A percentile compares a stretch with the other conserved stretches of the same genome.
phyloP scores from a whole-genome alignment of 2,113 vertebrate species.

The Camelus dromedarius region DNA sequence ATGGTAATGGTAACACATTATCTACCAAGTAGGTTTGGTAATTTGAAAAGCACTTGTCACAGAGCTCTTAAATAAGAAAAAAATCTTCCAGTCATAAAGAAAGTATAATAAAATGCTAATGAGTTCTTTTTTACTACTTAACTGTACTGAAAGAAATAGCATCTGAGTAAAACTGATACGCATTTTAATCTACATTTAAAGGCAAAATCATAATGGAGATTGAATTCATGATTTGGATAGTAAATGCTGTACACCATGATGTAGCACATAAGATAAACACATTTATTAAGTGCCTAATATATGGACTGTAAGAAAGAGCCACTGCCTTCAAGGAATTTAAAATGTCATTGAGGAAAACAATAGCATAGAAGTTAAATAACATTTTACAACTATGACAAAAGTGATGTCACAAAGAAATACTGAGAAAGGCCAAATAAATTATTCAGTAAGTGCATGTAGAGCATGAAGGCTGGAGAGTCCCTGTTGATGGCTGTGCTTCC shows the following conservation, averaged over 20 bases:
- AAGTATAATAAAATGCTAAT: constrained; percentile 62
- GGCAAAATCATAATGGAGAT: constrained; percentile 6
- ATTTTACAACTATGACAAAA: neutral
- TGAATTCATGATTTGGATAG: constrained; percentile 15
- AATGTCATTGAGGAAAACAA: constrained; percentile 26
- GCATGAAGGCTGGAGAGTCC: neutral
- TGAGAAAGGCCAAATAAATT: neutral
- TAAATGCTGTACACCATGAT: neutral
- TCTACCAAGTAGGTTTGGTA: neutral
- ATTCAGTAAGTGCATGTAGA: neutral
- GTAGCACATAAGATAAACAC: neutral
- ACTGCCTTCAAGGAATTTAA: neutral
- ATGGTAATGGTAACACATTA: neutral
- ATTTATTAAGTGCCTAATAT: neutral
- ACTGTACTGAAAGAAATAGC: neutral
- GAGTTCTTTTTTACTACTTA: constrained; percentile 40
- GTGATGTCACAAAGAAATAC: neutral
- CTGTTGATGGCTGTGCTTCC: neutral
- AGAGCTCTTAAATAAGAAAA: constrained; percentile 44
- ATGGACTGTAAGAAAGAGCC: neutral
- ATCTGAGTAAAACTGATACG: constrained; percentile 10
- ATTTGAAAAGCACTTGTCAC: constrained; percentile 42
- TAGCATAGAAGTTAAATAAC: neutral
- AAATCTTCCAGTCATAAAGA: neutral
- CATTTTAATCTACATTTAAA: constrained; percentile 54